Conservation (phyloP, 2,888 invertebrate genomes). For the Trichacis sp. region DNA sequence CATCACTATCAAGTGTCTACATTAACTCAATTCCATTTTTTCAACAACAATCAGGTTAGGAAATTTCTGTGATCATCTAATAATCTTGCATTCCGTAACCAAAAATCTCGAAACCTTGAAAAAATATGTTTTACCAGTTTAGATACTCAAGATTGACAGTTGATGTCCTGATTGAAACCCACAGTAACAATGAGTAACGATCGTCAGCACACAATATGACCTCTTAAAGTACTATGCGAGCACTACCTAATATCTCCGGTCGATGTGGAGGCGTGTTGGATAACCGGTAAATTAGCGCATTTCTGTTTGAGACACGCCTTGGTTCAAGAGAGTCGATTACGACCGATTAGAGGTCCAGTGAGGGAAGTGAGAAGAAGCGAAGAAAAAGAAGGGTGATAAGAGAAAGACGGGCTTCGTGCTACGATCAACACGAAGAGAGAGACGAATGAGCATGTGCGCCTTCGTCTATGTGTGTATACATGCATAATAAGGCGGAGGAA, state of each 20-base stretch:
- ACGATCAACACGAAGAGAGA: conserved; percentile 2
- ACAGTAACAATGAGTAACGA: conserved; percentile 41
- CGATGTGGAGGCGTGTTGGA: conserved; percentile 30
- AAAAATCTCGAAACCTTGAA: too few species aligned
- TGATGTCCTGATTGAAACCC: background rate
- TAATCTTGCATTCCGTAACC: too few species aligned
- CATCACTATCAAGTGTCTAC: too few species aligned
- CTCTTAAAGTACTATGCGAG: background rate
- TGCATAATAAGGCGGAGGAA: conserved; percentile 41
- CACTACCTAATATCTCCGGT: conserved; percentile 24
- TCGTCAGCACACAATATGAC: conserved; percentile 30
- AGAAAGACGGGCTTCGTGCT: background rate
- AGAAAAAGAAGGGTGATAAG: background rate
- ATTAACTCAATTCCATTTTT: too few species aligned
- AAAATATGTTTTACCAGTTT: too few species aligned
- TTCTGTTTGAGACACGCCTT: conserved; percentile 43
- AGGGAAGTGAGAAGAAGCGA: conserved; percentile 22
- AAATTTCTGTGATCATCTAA: too few species aligned
- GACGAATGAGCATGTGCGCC: background rate
- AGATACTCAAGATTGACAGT: too few species aligned
- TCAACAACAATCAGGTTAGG: too few species aligned
- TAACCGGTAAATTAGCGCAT: conserved; percentile 44
- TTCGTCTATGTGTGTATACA: conserved; percentile 18
- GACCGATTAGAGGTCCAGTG: conserved; percentile 36
- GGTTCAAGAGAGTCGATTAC: conserved; percentile 39